phyloP scores from a whole-genome alignment of 2,113 vertebrate species.

The Anguilla japonica region DNA sequence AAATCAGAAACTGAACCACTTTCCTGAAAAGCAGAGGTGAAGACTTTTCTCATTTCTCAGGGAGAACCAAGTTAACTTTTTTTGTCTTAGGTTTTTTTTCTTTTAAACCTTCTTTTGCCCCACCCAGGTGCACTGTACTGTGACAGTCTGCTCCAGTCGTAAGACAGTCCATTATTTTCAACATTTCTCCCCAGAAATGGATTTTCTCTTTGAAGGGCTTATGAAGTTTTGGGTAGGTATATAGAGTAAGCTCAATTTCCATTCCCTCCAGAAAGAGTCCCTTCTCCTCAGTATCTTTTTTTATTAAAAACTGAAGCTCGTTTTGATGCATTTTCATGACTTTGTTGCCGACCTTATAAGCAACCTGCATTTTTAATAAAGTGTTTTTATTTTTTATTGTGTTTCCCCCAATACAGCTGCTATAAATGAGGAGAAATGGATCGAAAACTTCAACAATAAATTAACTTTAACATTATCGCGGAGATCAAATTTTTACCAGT shows the following conservation, averaged over 20 bases:
- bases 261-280: background rate
- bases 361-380: too few relatives aligned
- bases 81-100: background rate
- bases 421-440: too few relatives aligned
- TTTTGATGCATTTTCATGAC: too few relatives aligned
- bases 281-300: too few relatives aligned
- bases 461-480: too few relatives aligned
- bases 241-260: background rate
- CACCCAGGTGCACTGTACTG: background rate
- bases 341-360: too few relatives aligned
- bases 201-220: background rate
- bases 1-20: background rate
- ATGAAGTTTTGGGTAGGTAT: background rate
- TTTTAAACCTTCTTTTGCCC: too few relatives aligned
- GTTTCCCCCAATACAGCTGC: too few relatives aligned
- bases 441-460: too few relatives aligned
- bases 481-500: too few relatives aligned
- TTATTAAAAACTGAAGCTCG: background rate
- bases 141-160: background rate
- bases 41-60: background rate
- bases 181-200: background rate
- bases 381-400: too few relatives aligned
- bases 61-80: background rate
- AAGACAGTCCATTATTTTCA: background rate
- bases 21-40: background rate